phyloP scores from a whole-genome alignment of 1,140 invertebrate genomes.

The Brachionus sp. region DNA sequence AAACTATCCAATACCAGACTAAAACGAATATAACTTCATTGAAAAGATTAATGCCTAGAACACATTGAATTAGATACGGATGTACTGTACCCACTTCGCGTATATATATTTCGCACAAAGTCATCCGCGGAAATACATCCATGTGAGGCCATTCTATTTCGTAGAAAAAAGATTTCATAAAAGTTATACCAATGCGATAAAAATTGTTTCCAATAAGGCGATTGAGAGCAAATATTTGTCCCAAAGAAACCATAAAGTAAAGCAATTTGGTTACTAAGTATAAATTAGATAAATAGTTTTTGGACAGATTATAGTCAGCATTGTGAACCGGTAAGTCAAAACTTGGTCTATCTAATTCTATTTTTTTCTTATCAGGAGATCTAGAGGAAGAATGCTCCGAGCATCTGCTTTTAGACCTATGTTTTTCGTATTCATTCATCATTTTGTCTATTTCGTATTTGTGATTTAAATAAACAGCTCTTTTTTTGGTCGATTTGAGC shows the following conservation, averaged over 20 bases:
- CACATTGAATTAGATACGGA: conserved; percentile 56
- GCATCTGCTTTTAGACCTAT: not conserved
- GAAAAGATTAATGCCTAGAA: conserved; percentile 58
- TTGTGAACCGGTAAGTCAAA: not conserved
- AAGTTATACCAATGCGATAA: not conserved
- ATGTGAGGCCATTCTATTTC: conserved; percentile 41
- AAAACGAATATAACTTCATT: conserved; percentile 59
- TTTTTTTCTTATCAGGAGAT: not conserved
- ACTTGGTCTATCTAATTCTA: not conserved
- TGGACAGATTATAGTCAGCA: not conserved
- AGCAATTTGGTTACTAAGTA: conserved; percentile 18
- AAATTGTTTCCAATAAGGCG: conserved; percentile 24
- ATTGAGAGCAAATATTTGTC: not conserved
- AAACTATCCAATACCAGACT: conserved; percentile 59
- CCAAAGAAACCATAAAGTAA: not conserved
- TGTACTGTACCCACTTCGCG: conserved; percentile 46
- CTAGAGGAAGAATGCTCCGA: not conserved
- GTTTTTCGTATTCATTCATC: not conserved
- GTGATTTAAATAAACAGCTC: not conserved
- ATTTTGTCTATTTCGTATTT: conserved; percentile 9
- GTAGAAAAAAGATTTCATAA: not conserved
- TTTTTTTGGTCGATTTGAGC: not conserved
- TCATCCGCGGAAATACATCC: conserved; percentile 30
- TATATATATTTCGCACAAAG: conserved; percentile 47
- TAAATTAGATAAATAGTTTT: conserved; percentile 5